Conservation (phyloP, 2,888 invertebrate genomes). For the Sminthurinus aureus region DNA sequence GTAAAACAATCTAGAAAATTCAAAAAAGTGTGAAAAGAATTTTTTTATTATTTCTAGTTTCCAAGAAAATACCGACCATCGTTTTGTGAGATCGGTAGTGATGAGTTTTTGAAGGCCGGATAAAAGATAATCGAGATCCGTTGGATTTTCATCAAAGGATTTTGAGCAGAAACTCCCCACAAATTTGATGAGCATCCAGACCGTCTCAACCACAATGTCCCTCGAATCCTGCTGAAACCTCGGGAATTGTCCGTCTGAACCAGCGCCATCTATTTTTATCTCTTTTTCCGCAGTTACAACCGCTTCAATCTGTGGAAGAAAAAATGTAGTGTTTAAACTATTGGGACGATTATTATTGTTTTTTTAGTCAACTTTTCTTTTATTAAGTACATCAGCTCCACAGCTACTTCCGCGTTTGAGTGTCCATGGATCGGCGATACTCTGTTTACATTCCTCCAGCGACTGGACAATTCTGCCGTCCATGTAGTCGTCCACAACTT, state of each 20-base stretch:
- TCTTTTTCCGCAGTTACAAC: not conserved
- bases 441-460: not conserved
- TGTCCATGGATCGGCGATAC: not conserved
- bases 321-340: too few relatives aligned
- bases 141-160: constrained; percentile 12
- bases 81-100: not conserved
- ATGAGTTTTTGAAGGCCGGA: constrained; percentile 11
- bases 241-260: not conserved
- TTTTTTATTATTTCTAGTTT: not conserved
- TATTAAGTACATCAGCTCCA: not conserved
- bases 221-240: not conserved
- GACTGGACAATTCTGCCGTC: not conserved
- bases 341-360: too few relatives aligned
- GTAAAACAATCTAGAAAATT: not conserved
- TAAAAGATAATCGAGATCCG: constrained; percentile 7
- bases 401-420: not conserved
- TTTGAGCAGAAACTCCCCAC: not conserved
- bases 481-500: not conserved
- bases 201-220: constrained; percentile 1
- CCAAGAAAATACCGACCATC: not conserved
- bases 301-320: not conserved
- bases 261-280: not conserved
- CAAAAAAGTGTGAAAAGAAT: not conserved
- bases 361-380: too few relatives aligned
- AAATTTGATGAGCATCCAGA: constrained; percentile 17